Percentiles rank a stretch among this genome's conserved stretches.
Conservation (phyloP, 2,797 vertebrate species). For the Florisuga fusca region DNA sequence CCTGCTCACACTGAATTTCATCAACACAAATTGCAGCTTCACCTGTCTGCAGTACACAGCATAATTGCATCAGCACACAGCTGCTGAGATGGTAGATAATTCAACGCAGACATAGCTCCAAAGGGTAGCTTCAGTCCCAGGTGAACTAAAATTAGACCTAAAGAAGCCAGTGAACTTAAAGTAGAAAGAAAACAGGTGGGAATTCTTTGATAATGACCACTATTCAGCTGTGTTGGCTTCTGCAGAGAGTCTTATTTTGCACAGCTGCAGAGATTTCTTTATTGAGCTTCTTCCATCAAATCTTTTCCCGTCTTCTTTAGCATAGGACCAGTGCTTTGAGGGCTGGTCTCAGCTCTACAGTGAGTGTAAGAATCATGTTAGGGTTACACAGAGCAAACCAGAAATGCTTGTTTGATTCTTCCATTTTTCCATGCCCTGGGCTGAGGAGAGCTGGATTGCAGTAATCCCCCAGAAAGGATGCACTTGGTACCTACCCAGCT, state of each 20-base stretch:
- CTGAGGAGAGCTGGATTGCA: background rate
- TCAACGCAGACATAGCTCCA: background rate
- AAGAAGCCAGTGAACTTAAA: background rate
- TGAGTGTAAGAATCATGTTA: accelerated
- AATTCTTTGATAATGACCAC: background rate
- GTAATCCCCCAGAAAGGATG: background rate
- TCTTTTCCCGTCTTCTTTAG: background rate
- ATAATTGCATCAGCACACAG: accelerated
- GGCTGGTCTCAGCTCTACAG: background rate
- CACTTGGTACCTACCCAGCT: background rate
- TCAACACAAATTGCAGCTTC: background rate
- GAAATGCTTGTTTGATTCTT: background rate
- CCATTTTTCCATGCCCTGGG: background rate
- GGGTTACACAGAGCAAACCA: background rate
- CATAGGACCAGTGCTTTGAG: background rate
- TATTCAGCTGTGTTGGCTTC: background rate
- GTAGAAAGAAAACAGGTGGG: background rate
- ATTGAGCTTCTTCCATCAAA: background rate
- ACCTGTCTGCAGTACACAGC: accelerated
- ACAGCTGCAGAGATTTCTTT: background rate
- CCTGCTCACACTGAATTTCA: background rate
- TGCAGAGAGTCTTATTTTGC: background rate
- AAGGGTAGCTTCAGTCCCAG: accelerated
- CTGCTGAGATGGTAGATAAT: background rate
- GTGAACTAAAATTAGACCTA: background rate